Conservation (phyloP, 2,113 vertebrate genomes). For the Nyctereutes procyonoides region DNA sequence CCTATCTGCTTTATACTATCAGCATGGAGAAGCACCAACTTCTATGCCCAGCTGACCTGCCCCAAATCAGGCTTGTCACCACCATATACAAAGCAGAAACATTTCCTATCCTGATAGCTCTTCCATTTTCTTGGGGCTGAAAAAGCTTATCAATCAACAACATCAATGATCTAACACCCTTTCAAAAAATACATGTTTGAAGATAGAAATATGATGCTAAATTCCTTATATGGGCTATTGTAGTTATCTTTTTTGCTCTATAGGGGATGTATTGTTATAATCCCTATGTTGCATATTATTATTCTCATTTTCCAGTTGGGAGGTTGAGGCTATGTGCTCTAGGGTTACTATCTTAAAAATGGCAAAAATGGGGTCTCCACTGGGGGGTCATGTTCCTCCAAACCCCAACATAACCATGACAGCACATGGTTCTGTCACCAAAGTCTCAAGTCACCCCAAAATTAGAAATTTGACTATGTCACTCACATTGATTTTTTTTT, state of each 20-base stretch:
- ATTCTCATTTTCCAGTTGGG: neutral
- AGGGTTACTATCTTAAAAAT: neutral
- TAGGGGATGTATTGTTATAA: neutral
- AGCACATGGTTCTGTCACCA: neutral
- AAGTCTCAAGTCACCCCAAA: fast-evolving
- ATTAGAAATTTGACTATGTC: neutral
- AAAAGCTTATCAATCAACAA: neutral
- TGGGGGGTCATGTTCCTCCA: fast-evolving
- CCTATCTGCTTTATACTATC: too few relatives aligned
- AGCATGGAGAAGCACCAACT: neutral
- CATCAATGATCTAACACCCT: neutral
- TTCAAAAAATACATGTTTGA: neutral
- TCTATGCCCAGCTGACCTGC: neutral
- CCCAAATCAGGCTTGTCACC: neutral
- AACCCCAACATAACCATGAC: neutral
- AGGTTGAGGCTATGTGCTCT: neutral
- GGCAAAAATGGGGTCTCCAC: neutral
- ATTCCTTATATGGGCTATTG: neutral
- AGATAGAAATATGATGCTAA: neutral
- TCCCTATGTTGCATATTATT: neutral
- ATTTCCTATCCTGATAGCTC: neutral
- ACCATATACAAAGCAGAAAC: neutral
- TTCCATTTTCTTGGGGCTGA: neutral
- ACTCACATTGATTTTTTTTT: neutral
- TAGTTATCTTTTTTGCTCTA: neutral